Conservation (phyloP, 2,888 invertebrate genomes). For the Emesis furor region DNA sequence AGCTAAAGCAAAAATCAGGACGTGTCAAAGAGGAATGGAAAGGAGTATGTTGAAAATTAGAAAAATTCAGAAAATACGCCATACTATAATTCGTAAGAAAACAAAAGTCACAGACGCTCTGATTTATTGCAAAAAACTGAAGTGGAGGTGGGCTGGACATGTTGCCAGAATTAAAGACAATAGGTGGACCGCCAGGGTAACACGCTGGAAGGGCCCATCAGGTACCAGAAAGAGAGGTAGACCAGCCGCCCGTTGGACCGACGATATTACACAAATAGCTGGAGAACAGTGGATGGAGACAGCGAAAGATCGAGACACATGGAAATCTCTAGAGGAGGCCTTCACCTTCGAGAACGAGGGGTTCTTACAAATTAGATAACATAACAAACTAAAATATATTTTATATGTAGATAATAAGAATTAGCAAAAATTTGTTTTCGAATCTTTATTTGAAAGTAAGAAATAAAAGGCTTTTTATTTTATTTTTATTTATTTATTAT, state of each 20-base stretch:
- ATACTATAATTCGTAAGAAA: conserved; percentile 44
- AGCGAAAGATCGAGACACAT: conserved; percentile 7
- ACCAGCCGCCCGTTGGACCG: conserved; percentile 9
- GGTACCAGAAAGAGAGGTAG: conserved; percentile 29
- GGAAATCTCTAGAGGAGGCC: conserved; percentile 29
- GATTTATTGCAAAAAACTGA: conserved; percentile 48
- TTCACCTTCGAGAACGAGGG: conserved; percentile 16
- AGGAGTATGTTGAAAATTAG: conserved; percentile 56
- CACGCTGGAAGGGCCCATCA: conserved; percentile 10
- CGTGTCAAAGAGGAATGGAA: conserved; percentile 56
- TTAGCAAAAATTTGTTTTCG: no score
- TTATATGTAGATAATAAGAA: no score
- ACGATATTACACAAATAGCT: not conserved
- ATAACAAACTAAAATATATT: no score
- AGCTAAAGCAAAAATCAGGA: conserved; percentile 50
- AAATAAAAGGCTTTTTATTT: no score
- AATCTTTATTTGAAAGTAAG: no score
- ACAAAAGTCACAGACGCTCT: conserved; percentile 56
- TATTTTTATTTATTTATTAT: no score
- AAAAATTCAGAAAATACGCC: conserved; percentile 57
- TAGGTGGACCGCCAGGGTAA: conserved; percentile 22
- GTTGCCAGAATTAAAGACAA: conserved; percentile 21
- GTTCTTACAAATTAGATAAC: no score
- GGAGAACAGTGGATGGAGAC: not conserved
- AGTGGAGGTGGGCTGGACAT: conserved; percentile 58